A percentile compares a stretch with the other conserved stretches of the same genome.
Evolutionary conservation across 2,113 vertebrate species (phyloP).

Genomic region (Urocynchramus pylzowi): DNA sequence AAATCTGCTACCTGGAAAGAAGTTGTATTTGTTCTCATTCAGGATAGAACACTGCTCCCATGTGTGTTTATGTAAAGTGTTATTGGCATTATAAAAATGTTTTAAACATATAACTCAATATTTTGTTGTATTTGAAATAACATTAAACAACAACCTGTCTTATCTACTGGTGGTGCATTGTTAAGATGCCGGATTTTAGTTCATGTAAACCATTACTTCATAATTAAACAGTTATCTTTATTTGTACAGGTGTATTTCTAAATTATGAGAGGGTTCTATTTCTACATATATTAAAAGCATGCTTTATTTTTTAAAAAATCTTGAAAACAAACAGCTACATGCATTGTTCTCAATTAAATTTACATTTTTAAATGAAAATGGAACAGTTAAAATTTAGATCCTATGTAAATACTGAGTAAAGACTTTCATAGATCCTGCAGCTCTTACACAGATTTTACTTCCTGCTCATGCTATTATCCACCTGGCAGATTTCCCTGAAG

Average conservation of each 20-base stretch:
- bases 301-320: not conserved
- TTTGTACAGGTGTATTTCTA: not conserved
- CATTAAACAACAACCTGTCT: not conserved
- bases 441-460: not conserved
- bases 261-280: not conserved
- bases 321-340: not conserved
- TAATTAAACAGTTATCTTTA: not conserved
- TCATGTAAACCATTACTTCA: not conserved
- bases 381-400: not conserved
- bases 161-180: not conserved
- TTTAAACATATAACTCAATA: not conserved
- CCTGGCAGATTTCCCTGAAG: not conserved
- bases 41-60: not conserved
- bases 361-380: not conserved
- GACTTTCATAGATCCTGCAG: not conserved
- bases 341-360: not conserved
- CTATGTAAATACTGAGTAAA: not conserved
- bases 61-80: not conserved
- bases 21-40: not conserved
- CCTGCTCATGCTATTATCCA: not conserved
- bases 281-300: not conserved
- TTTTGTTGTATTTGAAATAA: not conserved
- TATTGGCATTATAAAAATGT: not conserved
- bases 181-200: not conserved
- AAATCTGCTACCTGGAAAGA: not conserved